These are phyloP conservation scores for Oreochromis grahami DNA, from an alignment of 2,797 vertebrate genomes.

Conservation along the genomic window DNA sequence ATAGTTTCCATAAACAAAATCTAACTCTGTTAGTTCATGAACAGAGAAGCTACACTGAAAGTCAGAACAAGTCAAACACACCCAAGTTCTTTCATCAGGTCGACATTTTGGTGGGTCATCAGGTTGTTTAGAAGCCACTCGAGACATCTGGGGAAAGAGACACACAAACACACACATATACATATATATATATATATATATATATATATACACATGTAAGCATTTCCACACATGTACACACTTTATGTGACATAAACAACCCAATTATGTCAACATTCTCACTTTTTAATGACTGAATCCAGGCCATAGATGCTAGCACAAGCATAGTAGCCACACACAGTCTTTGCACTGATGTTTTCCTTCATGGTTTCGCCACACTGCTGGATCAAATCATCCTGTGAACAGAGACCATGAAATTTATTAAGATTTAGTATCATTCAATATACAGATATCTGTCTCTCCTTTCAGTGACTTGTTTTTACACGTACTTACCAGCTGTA, in stretches of 20 bases:
- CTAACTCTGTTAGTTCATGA: neutral
- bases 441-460: neutral
- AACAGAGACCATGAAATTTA: neutral
- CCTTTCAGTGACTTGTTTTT: neutral
- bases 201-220: no score
- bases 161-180: neutral
- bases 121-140: constrained; percentile 98
- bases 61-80: constrained; percentile 45
- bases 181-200: no score
- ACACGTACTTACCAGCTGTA: constrained; percentile 88
- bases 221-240: neutral
- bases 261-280: constrained; percentile 27
- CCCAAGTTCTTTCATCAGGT: constrained; percentile 96
- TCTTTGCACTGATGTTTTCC: constrained; percentile 93
- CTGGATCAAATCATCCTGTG: constrained; percentile 93
- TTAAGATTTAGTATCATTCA: neutral
- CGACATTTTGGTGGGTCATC: constrained; percentile 97
- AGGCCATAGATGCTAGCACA: constrained; percentile 91
- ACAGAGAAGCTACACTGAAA: neutral
- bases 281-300: constrained; percentile 96
- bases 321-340: constrained; percentile 89
- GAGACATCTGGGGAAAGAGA: constrained; percentile 82
- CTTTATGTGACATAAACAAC: neutral
- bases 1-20: neutral
- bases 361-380: constrained; percentile 99